phyloP scores from a whole-genome alignment of 1,140 invertebrate species.

The Nixonia krombeini region DNA sequence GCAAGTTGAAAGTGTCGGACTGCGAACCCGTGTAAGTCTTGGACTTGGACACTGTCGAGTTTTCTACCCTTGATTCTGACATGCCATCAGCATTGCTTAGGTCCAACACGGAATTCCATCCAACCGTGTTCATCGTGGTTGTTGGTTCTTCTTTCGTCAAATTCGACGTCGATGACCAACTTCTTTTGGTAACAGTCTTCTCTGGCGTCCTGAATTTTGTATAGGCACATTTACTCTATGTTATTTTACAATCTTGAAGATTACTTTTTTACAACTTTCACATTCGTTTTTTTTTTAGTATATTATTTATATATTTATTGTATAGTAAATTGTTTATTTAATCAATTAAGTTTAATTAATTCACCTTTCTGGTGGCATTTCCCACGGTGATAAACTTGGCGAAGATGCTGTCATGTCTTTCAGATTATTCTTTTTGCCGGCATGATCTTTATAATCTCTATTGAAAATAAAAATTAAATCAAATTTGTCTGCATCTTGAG shows the following conservation, averaged over 20 bases:
- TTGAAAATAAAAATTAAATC: not conserved
- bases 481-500: not conserved
- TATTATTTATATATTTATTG: not conserved
- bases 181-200: slow-evolving; percentile 56
- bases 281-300: not conserved
- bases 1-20: slow-evolving; percentile 51
- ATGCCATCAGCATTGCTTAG: slow-evolving; percentile 25
- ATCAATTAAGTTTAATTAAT: slow-evolving; percentile 7
- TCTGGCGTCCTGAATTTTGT: slow-evolving; percentile 39
- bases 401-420: slow-evolving; percentile 83
- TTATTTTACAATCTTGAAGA: too few relatives aligned
- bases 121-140: slow-evolving; percentile 34
- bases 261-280: too few relatives aligned
- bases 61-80: slow-evolving; percentile 1
- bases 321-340: not conserved
- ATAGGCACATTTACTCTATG: too few relatives aligned
- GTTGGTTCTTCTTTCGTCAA: slow-evolving; percentile 64
- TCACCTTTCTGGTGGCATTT: slow-evolving; percentile 75
- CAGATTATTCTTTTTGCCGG: slow-evolving; percentile 76
- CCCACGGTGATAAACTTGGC: slow-evolving; percentile 79
- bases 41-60: slow-evolving; percentile 19
- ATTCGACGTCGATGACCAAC: slow-evolving; percentile 74
- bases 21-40: slow-evolving; percentile 53
- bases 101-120: slow-evolving; percentile 56
- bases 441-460: slow-evolving; percentile 92